Percentiles rank a stretch among this genome's conserved stretches.
Evolutionary conservation across 2,113 vertebrate genomes (phyloP).

Genomic region (Takifugu flavidus): DNA sequence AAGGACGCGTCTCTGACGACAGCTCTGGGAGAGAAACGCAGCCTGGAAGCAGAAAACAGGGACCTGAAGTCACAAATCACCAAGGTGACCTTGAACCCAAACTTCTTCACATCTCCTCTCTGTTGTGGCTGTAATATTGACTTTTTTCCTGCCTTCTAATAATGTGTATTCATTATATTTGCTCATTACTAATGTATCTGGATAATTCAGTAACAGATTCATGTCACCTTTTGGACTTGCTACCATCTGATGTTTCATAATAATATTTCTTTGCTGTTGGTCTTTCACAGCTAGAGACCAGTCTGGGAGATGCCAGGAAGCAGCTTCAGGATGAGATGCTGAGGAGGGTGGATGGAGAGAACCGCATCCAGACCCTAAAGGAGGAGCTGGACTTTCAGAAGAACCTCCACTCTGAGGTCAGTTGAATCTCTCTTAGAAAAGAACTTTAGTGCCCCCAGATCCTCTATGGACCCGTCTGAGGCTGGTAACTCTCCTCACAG

Average conservation of each 20-base stretch:
- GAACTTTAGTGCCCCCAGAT: background rate
- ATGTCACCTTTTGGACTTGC: no score
- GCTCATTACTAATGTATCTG: no score
- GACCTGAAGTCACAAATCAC: constrained; percentile 82
- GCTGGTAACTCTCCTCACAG: constrained; percentile 50
- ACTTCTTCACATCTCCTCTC: no score
- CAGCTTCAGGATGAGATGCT: constrained; percentile 94
- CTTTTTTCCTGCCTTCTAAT: no score
- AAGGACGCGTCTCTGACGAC: constrained; percentile 87
- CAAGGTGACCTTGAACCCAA: constrained; percentile 74
- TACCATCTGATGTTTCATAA: background rate
- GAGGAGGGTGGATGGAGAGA: constrained; percentile 86
- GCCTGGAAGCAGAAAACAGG: constrained; percentile 80
- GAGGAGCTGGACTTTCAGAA: constrained; percentile 93
- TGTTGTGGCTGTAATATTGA: no score
- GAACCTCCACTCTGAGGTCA: constrained; percentile 85
- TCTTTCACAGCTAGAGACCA: constrained; percentile 76
- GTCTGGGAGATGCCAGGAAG: constrained; percentile 82
- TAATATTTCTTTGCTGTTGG: constrained; percentile 2
- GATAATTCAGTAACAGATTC: no score
- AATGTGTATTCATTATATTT: no score
- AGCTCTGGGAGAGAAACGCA: constrained; percentile 86
- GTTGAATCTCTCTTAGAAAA: background rate
- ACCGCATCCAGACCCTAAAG: constrained; percentile 88
- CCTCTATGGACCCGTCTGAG: background rate